A percentile compares a stretch with the other conserved stretches of the same genome.
Conservation (phyloP, 2,113 vertebrate genomes). For the Aphelocoma coerulescens region DNA sequence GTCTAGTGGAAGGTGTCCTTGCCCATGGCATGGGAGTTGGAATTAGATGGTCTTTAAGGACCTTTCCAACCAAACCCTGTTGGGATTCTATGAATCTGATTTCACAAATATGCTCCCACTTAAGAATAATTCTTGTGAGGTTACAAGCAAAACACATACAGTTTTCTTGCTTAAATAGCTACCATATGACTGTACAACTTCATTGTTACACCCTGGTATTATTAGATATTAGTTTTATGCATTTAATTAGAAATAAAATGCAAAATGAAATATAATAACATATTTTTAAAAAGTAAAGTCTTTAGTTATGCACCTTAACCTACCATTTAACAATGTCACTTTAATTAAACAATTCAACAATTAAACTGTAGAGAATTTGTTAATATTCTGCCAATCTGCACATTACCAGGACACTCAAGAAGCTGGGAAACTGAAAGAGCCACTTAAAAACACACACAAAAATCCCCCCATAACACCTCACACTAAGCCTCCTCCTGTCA, state of each 20-base stretch:
- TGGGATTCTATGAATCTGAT: background rate
- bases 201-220: background rate
- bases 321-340: background rate
- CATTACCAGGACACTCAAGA: background rate
- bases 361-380: background rate
- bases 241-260: background rate
- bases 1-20: background rate
- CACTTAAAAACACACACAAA: background rate
- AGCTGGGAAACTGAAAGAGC: background rate
- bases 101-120: background rate
- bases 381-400: background rate
- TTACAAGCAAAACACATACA: background rate
- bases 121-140: background rate
- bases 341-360: background rate
- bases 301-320: background rate
- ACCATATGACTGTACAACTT: background rate
- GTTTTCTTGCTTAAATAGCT: background rate
- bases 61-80: background rate
- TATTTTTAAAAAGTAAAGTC: background rate
- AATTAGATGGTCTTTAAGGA: background rate
- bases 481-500: background rate
- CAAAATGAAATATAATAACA: background rate
- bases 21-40: background rate
- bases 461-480: no score
- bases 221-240: background rate